Conservation (phyloP, 2,113 vertebrate genomes). For the Lethenteron camtschaticum region DNA sequence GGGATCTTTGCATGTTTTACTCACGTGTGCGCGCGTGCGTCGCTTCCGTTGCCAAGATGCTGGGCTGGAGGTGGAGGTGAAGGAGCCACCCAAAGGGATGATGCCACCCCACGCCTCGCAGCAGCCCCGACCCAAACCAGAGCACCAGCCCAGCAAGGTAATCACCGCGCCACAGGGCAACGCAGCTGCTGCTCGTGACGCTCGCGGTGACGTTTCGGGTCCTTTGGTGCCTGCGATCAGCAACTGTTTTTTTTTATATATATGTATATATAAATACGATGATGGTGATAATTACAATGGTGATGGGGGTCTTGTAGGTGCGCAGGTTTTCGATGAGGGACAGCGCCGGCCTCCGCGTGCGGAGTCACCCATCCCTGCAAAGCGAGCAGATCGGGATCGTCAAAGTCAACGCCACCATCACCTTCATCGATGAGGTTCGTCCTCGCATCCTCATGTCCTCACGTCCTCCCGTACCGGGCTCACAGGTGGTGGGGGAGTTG, state of each 20-base stretch:
- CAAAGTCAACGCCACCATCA: conserved; percentile 98
- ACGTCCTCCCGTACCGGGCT: too few relatives aligned
- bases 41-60: conserved; percentile 34
- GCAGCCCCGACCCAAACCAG: conserved; percentile 74
- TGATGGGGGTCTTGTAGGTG: conserved; percentile 31
- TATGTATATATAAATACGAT: too few relatives aligned
- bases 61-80: conserved; percentile 91
- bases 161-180: neutral
- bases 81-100: conserved; percentile 96
- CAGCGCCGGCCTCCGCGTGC: conserved; percentile 96
- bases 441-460: neutral
- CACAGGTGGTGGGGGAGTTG: too few relatives aligned
- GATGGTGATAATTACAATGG: too few relatives aligned
- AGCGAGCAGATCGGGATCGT: conserved; percentile 99
- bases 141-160: conserved; percentile 93
- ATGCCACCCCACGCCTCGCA: conserved; percentile 85
- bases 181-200: too few relatives aligned
- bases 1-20: too few relatives aligned
- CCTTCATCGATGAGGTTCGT: conserved; percentile 98
- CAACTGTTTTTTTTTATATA: too few relatives aligned
- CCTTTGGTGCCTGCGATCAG: too few relatives aligned
- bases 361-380: conserved; percentile 97
- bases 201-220: too few relatives aligned
- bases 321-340: conserved; percentile 99
- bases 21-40: too few relatives aligned